Percentiles rank a stretch among this genome's conserved stretches.
Conservation (phyloP, 2,888 invertebrate genomes). For the Isotomurus palustris region DNA sequence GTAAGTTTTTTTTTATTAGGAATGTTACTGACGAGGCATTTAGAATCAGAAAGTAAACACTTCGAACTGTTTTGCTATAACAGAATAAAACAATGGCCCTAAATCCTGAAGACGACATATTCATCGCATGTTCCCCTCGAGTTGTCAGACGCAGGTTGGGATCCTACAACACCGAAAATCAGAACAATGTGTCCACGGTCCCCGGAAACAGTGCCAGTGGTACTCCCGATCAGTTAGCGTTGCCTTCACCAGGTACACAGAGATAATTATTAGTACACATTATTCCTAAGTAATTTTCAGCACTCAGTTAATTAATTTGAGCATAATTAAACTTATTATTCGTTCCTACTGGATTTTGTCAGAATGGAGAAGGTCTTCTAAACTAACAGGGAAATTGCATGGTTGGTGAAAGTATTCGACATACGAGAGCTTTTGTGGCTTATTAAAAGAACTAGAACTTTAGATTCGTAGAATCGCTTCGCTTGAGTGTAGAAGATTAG, state of each 20-base stretch:
- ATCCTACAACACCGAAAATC: constrained; percentile 59
- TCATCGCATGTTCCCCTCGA: constrained; percentile 63
- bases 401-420: neutral
- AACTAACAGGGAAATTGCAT: neutral
- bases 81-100: constrained; percentile 52
- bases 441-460: too few relatives aligned
- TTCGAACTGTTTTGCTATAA: neutral
- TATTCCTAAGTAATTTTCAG: neutral
- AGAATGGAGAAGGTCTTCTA: neutral
- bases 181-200: constrained; percentile 13
- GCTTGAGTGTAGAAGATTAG: too few relatives aligned
- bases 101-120: constrained; percentile 61
- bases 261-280: neutral
- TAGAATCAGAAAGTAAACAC: neutral
- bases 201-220: constrained; percentile 32
- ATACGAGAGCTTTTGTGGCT: too few relatives aligned
- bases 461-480: too few relatives aligned
- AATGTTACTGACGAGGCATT: neutral
- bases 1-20: neutral
- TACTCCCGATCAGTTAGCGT: constrained; percentile 45
- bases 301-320: too few relatives aligned
- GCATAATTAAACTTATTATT: too few relatives aligned
- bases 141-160: constrained; percentile 63
- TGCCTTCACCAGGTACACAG: constrained; percentile 45
- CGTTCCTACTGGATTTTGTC: too few relatives aligned